Evolutionary conservation across 2,888 invertebrate species (phyloP).

Genomic region (Rhagophthalmus giganteus): DNA sequence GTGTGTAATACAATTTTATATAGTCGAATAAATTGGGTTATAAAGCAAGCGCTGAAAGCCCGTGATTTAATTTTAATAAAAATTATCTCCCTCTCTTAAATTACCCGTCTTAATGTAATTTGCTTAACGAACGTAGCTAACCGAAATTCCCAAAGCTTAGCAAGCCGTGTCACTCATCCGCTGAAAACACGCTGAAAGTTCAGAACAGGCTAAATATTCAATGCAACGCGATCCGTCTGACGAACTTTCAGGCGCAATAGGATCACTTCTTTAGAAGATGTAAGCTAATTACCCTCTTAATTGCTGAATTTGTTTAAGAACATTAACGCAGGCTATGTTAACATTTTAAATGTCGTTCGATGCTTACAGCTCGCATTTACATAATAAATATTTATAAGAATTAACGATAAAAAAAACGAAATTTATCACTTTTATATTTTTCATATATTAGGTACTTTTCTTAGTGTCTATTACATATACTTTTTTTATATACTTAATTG

Average conservation of each 20-base stretch:
- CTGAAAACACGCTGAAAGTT: conserved; percentile 40
- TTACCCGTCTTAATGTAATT: conserved; percentile 46
- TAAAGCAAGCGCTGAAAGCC: conserved; percentile 37
- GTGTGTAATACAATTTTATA: conserved; percentile 34
- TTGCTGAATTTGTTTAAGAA: conserved; percentile 41
- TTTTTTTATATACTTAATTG: background rate
- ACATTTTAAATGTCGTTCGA: conserved; percentile 23
- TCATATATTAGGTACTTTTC: background rate
- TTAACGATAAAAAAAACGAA: conserved; percentile 11
- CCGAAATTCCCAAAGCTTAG: conserved; percentile 42
- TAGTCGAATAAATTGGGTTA: conserved; percentile 35
- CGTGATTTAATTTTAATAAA: conserved; percentile 46
- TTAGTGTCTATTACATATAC: background rate
- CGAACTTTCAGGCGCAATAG: conserved; percentile 38
- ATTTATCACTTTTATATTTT: conserved; percentile 5
- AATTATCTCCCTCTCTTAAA: conserved; percentile 43
- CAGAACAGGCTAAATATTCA: conserved; percentile 41
- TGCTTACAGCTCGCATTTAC: conserved; percentile 15
- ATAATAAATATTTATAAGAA: conserved; percentile 23
- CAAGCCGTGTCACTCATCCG: conserved; percentile 42
- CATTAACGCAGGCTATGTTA: conserved; percentile 38
- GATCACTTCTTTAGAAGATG: conserved; percentile 39
- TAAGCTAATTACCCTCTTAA: conserved; percentile 41
- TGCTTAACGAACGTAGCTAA: conserved; percentile 46
- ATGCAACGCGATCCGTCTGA: conserved; percentile 41